A percentile compares a stretch with the other conserved stretches of the same genome.
phyloP scores from a whole-genome alignment of 2,113 vertebrate species.

The Ursus arctos region DNA sequence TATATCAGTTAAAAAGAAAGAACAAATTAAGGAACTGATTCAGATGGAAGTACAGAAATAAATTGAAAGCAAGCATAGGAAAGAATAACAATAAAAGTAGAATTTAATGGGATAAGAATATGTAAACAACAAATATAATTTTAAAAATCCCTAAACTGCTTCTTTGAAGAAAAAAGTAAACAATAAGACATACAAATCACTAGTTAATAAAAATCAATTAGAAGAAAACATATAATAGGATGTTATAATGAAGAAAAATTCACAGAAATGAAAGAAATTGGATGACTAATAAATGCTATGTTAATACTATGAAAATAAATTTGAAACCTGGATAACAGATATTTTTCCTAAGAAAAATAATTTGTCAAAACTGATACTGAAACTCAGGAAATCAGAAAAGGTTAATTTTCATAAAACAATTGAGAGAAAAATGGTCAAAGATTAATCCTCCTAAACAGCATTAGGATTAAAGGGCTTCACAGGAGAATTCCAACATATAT shows the following conservation, averaged over 20 bases:
- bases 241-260: neutral
- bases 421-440: neutral
- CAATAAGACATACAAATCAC: neutral
- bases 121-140: neutral
- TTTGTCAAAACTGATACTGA: neutral
- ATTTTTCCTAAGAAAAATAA: neutral
- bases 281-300: neutral
- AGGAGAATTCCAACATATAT: conserved; percentile 6
- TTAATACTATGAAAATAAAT: neutral
- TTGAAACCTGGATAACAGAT: neutral
- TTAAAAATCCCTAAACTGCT: neutral
- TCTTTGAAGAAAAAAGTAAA: neutral
- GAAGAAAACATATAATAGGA: neutral
- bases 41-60: neutral
- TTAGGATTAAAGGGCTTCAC: neutral
- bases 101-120: conserved; percentile 24
- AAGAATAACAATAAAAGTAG: neutral
- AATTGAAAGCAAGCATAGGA: neutral
- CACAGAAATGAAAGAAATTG: neutral
- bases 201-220: neutral
- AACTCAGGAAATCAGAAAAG: neutral
- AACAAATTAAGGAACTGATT: neutral
- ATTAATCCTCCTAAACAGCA: conserved; percentile 11
- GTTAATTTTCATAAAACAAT: neutral
- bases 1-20: neutral